phyloP scores from a whole-genome alignment of 2,888 invertebrate species.

The Xanthia togata region DNA sequence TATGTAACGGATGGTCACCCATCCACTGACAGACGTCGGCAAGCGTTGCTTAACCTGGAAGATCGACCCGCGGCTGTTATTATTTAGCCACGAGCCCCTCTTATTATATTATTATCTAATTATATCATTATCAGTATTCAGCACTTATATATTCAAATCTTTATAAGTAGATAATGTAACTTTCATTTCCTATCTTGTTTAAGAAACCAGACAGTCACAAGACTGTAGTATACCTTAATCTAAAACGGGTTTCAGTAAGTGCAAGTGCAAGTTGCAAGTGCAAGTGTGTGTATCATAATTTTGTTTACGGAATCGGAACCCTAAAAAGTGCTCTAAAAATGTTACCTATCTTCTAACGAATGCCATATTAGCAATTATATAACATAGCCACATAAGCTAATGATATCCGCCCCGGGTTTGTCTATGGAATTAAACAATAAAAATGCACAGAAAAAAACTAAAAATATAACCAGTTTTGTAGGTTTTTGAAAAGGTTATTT shows the following conservation, averaged over 20 bases:
- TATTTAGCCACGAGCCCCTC: too few relatives aligned
- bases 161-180: background rate
- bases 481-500: background rate
- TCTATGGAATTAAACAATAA: background rate
- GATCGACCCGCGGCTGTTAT: too few relatives aligned
- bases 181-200: background rate
- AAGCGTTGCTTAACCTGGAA: too few relatives aligned
- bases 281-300: background rate
- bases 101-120: background rate
- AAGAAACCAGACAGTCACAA: background rate
- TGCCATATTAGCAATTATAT: conserved; percentile 34
- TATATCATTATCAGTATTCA: background rate
- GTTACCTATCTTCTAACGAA: conserved; percentile 15
- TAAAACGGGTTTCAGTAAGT: conserved; percentile 4
- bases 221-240: background rate
- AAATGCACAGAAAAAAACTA: background rate
- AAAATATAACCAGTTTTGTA: conserved; percentile 5
- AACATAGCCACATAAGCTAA: conserved; percentile 16
- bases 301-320: background rate
- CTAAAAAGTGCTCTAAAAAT: background rate
- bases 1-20: too few relatives aligned
- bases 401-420: background rate
- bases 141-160: background rate
- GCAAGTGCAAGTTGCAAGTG: too few relatives aligned
- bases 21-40: too few relatives aligned